Evolutionary conservation across 2,113 vertebrate species (phyloP), one percentile per base, ranked within the genome.

Genomic region (Seriola quinqueradiata): DNA sequence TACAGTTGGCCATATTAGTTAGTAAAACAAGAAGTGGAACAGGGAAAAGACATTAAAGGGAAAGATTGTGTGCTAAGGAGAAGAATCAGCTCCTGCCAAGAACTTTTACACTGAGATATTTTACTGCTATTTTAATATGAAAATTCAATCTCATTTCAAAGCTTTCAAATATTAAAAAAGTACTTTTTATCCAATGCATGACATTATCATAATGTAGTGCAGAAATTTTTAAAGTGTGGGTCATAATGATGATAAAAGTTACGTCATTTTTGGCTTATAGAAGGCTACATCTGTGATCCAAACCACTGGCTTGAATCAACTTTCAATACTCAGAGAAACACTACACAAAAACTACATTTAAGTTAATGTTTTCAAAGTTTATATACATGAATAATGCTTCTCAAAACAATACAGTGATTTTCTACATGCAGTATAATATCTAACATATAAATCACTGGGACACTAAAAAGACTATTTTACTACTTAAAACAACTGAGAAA

Each of bases 11-110:
- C 58, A 21, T 28, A 58, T 69, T 66, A 74, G 52, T 75, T 50
- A 64, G n/a, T 68, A 63, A 83, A 88, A 78, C 48, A 67, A 77
- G 55, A 52, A 23, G 10, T n/a, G 34, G 5, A 40, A 25, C 4
- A 19, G 72, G 76, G 38, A 70, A 48, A 63, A 71, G 11, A 67
- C 14, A 59, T 40, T 54, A 80, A 67, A 36, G 38, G 59, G 12
- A 58, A 21, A 0, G 4, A 19, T 40, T 55, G 9, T 73, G 46
- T 59, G 50, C 32, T 52, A 5, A 46, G 34, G 42, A 34, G 28
- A 55, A 28, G 66, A 6, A 59, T 6, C 44, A 54, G 40, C 1
- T 10, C 28, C 44, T 75, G 78, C 14, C 70, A 75, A 72, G 14
- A 64, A 58, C 36, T 10, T 55, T 40, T 61, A 42, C 34, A 76